phyloP scores from a whole-genome alignment of 2,888 invertebrate genomes.

The Tetragnatha montana region DNA sequence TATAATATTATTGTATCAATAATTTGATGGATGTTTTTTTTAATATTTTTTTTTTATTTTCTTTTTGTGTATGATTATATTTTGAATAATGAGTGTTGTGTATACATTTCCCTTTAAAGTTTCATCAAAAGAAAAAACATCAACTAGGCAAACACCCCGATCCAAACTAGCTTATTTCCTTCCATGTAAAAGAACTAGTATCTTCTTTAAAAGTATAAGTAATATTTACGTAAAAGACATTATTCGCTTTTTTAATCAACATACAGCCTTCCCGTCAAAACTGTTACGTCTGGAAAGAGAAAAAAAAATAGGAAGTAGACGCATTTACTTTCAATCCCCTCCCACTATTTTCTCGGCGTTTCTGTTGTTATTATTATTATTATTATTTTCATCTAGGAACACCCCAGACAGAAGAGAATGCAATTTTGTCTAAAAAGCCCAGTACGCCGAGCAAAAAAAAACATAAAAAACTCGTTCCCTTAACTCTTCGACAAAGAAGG shows the following conservation, averaged over 20 bases:
- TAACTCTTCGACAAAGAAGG: slow-evolving; percentile 26
- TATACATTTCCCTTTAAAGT: too few species aligned
- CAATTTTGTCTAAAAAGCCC: slow-evolving; percentile 45
- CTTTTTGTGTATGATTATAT: too few species aligned
- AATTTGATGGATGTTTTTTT: too few species aligned
- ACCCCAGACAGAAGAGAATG: slow-evolving; percentile 21
- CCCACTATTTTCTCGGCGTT: neutral
- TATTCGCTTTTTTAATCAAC: slow-evolving; percentile 30
- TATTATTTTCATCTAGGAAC: slow-evolving; percentile 56
- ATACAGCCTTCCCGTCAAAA: slow-evolving; percentile 6
- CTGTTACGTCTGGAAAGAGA: neutral
- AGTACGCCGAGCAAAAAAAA: slow-evolving; percentile 30
- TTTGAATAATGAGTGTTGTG: too few species aligned
- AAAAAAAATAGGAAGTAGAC: neutral
- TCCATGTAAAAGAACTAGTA: neutral
- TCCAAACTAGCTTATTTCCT: neutral
- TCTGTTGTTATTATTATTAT: slow-evolving; percentile 28
- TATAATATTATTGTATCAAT: too few species aligned
- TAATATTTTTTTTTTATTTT: too few species aligned
- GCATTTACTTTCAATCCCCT: slow-evolving; percentile 4
- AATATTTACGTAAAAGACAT: neutral
- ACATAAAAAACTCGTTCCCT: slow-evolving; percentile 7
- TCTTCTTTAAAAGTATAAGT: neutral
- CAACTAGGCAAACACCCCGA: too few species aligned
- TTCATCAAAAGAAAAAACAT: too few species aligned